phyloP scores from a whole-genome alignment of 2,113 vertebrate genomes.

The Zosterops japonicus region DNA sequence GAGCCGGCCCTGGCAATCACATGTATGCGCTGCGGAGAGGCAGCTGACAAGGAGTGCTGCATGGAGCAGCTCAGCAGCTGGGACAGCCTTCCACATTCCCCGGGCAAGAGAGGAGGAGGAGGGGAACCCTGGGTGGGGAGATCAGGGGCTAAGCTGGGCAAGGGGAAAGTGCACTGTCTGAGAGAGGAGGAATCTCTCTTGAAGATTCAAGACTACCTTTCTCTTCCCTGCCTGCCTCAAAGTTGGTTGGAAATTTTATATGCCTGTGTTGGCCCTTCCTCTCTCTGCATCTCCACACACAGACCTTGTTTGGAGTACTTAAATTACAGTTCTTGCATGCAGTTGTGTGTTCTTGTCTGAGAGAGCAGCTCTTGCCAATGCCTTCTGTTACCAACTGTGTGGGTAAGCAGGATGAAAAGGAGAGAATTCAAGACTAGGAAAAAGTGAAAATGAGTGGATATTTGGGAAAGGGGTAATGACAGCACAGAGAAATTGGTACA shows the following conservation, averaged over 20 bases:
- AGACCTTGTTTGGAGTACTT: neutral
- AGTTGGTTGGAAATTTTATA: neutral
- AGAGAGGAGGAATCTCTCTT: neutral
- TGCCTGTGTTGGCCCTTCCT: neutral
- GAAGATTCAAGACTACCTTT: neutral
- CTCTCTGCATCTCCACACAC: rapidly evolving
- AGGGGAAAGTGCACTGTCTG: neutral
- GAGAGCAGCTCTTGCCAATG: neutral
- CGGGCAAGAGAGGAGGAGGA: neutral
- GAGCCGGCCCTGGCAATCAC: conserved; percentile 34
- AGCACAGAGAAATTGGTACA: neutral
- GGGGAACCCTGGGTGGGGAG: neutral
- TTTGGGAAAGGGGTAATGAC: neutral
- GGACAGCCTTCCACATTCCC: conserved; percentile 16
- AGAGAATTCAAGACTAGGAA: neutral
- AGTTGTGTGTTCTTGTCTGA: neutral
- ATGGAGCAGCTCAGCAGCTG: conserved; percentile 45
- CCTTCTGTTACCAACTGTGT: neutral
- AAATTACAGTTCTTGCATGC: neutral
- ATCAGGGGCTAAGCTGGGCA: neutral
- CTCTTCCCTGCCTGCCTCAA: neutral
- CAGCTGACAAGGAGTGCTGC: conserved; percentile 47
- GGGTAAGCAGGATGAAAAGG: neutral
- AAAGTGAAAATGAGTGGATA: neutral
- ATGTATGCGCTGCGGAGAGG: neutral